Percentiles rank a stretch among this genome's conserved stretches.
phyloP scores from a whole-genome alignment of 2,797 vertebrate species.

The Dendrocincla tyrannina region DNA sequence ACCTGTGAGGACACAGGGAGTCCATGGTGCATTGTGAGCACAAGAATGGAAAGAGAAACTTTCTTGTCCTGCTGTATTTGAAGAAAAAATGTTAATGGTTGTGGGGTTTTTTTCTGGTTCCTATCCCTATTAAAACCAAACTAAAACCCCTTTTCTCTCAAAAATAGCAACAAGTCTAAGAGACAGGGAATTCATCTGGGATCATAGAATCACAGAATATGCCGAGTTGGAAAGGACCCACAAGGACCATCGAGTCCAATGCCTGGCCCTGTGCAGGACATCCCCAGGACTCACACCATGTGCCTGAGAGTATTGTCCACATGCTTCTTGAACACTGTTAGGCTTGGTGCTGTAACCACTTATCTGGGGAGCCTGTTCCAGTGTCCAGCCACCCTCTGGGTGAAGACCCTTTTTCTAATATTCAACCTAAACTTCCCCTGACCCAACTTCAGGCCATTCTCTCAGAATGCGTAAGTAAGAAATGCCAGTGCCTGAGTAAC shows the following conservation, averaged over 20 bases:
- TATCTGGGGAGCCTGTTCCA: neutral
- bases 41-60: neutral
- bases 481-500: neutral
- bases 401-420: neutral
- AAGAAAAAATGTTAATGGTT: neutral
- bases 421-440: neutral
- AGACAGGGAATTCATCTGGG: neutral
- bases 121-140: rapidly evolving
- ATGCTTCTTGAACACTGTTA: neutral
- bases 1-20: rapidly evolving
- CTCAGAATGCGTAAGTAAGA: neutral
- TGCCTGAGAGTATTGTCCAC: neutral
- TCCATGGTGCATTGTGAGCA: neutral
- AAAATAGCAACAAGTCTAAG: neutral
- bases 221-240: neutral
- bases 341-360: neutral
- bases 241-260: no score
- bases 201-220: neutral
- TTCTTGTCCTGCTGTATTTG: neutral
- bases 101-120: rapidly evolving
- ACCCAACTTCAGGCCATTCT: neutral
- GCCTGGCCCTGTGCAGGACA: neutral
- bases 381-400: neutral
- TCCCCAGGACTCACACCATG: neutral
- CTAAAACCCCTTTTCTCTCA: neutral